phyloP scores from a whole-genome alignment of 2,113 vertebrate species.

The Cyprinodon brontotheroides region DNA sequence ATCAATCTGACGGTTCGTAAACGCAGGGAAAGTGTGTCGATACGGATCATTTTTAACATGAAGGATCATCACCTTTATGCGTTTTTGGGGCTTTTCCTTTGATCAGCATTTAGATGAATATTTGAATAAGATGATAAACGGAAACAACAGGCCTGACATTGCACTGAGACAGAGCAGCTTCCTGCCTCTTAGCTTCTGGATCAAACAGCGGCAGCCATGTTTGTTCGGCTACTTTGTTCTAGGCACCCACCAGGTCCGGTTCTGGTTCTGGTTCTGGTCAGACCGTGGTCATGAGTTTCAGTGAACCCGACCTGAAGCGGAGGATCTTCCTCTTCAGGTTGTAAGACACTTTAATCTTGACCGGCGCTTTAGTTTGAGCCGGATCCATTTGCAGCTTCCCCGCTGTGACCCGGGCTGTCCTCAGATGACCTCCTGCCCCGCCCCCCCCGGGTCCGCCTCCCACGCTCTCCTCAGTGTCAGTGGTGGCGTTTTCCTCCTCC shows the following conservation, averaged over 20 bases:
- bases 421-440: conserved; percentile 78
- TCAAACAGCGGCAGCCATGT: no score
- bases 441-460: conserved; percentile 73
- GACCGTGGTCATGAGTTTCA: conserved; percentile 97
- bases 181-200: no score
- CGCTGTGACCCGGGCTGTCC: conserved; percentile 55
- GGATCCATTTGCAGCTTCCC: conserved; percentile 75
- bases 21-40: no score
- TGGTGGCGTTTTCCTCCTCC: conserved; percentile 84
- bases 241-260: neutral
- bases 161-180: no score
- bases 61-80: no score
- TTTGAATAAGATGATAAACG: no score
- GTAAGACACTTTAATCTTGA: conserved; percentile 96
- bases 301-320: conserved; percentile 89
- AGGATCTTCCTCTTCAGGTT: conserved; percentile 97
- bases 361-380: conserved; percentile 83
- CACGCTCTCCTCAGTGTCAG: conserved; percentile 87
- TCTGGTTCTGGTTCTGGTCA: neutral
- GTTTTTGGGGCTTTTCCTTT: no score
- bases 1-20: no score
- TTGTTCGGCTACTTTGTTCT: neutral
- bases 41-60: no score
- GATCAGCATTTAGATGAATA: no score
- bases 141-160: no score